These are phyloP conservation scores for Lamellibrachia luymesi DNA, from an alignment of 1,140 invertebrate species.

Conservation along the genomic window DNA sequence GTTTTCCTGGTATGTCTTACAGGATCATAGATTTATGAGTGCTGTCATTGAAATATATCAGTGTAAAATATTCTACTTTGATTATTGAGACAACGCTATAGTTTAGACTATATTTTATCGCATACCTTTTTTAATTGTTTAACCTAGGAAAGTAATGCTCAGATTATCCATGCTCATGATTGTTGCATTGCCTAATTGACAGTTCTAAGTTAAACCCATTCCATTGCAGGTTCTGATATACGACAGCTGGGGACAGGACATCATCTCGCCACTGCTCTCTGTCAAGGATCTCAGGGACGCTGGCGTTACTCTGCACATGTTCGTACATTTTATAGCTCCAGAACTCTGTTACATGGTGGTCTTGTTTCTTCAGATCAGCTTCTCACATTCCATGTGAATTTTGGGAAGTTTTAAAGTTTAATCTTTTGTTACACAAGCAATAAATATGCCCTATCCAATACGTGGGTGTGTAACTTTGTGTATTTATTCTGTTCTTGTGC, in stretches of 20 bases:
- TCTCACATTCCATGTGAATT: background rate
- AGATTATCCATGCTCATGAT: background rate
- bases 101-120: background rate
- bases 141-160: background rate
- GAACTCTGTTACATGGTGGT: background rate
- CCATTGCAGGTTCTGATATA: conserved; percentile 76
- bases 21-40: background rate
- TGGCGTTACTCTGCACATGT: conserved; percentile 97
- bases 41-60: background rate
- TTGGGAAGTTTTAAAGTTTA: background rate
- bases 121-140: background rate
- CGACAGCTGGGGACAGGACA: conserved; percentile 94
- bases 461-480: no score
- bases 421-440: background rate
- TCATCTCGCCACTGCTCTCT: conserved; percentile 94
- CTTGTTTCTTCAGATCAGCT: background rate
- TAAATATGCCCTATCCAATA: no score
- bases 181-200: background rate
- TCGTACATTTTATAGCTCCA: conserved; percentile 51
- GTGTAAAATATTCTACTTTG: background rate
- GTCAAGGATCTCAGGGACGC: conserved; percentile 93
- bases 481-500: background rate
- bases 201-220: background rate
- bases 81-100: background rate
- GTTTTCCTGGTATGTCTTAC: background rate